Conservation (phyloP, 2,113 vertebrate genomes). For the Pelecanoides urinatrix region DNA sequence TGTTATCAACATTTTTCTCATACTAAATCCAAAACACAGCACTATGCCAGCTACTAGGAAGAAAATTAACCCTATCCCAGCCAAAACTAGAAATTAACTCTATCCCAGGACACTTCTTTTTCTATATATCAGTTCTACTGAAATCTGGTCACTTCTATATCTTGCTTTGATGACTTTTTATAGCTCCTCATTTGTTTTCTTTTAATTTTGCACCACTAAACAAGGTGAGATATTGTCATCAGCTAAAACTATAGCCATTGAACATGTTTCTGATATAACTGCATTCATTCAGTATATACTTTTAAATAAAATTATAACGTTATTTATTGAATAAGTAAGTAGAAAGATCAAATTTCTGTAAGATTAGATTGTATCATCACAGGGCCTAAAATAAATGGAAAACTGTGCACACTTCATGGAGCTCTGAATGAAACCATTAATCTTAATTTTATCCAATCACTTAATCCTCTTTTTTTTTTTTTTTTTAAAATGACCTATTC, state of each 20-base stretch:
- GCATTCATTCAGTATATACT: background rate
- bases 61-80: too few species aligned
- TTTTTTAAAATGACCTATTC: rapidly evolving
- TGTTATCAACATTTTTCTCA: too few species aligned
- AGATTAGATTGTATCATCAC: background rate
- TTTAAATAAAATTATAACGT: background rate
- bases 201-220: background rate
- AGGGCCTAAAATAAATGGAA: background rate
- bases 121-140: background rate
- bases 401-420: background rate
- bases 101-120: background rate
- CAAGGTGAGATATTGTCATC: background rate
- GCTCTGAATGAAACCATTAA: background rate
- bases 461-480: background rate
- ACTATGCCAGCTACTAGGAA: too few species aligned
- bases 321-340: background rate
- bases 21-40: too few species aligned
- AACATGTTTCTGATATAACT: background rate
- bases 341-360: background rate
- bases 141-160: background rate
- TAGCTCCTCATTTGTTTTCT: background rate
- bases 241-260: background rate
- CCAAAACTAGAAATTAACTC: too few species aligned
- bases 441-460: background rate
- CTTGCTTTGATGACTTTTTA: background rate